phyloP scores from a whole-genome alignment of 1,140 invertebrate genomes.

The Bradysia coprophila region DNA sequence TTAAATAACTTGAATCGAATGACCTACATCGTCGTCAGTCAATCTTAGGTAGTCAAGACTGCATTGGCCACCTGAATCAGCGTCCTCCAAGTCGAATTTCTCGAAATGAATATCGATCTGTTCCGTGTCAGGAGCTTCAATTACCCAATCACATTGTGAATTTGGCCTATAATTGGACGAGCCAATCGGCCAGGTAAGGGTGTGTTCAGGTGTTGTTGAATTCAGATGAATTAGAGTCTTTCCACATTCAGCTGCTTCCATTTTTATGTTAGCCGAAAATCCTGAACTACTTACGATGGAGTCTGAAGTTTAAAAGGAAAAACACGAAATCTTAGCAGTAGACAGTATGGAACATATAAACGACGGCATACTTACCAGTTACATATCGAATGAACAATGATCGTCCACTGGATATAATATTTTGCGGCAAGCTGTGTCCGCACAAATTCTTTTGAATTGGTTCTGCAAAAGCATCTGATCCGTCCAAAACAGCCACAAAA shows the following conservation, averaged over 20 bases:
- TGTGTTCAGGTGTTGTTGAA: background rate
- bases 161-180: constrained; percentile 26
- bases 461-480: constrained; percentile 34
- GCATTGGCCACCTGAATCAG: constrained; percentile 23
- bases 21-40: background rate
- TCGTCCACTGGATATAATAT: constrained; percentile 32
- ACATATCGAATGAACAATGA: constrained; percentile 39
- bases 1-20: background rate
- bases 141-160: constrained; percentile 35
- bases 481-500: constrained; percentile 49
- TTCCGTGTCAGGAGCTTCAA: constrained; percentile 16
- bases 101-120: constrained; percentile 32
- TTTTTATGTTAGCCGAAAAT: constrained; percentile 30
- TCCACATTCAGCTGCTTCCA: constrained; percentile 25
- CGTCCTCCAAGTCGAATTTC: constrained; percentile 31
- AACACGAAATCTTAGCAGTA: background rate
- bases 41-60: constrained; percentile 26
- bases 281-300: constrained; percentile 30
- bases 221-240: constrained; percentile 3
- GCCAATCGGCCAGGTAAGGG: constrained; percentile 3
- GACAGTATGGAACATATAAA: too few species aligned
- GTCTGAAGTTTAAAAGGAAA: constrained; percentile 19
- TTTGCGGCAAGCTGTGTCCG: constrained; percentile 33
- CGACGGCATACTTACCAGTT: constrained; percentile 27
- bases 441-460: constrained; percentile 41